Conservation (phyloP, 2,113 vertebrate species). For the Felis chaus region DNA sequence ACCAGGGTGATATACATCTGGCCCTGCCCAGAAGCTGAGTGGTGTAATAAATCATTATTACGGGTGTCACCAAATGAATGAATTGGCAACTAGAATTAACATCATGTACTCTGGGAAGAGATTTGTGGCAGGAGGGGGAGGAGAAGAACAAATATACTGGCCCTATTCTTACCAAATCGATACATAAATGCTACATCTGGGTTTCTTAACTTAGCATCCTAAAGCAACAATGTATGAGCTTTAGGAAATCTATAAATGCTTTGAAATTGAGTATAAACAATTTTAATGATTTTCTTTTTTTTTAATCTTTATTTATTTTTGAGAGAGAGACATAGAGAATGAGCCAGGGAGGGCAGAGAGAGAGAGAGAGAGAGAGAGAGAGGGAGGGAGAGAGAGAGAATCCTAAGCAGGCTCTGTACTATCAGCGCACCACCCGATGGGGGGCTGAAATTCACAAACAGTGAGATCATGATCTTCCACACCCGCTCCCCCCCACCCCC, state of each 20-base stretch:
- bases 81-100: background rate
- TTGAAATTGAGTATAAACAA: background rate
- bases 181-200: background rate
- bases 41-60: background rate
- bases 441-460: too few relatives aligned
- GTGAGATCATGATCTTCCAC: too few relatives aligned
- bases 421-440: too few relatives aligned
- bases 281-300: background rate
- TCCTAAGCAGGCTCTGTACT: too few relatives aligned
- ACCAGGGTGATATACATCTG: background rate
- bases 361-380: too few relatives aligned
- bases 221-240: background rate
- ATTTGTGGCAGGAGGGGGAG: accelerated
- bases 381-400: too few relatives aligned
- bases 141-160: background rate
- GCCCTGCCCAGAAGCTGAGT: background rate
- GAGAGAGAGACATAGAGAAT: too few relatives aligned
- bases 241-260: background rate
- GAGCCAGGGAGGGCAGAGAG: too few relatives aligned
- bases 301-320: too few relatives aligned
- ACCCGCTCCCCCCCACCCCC: too few relatives aligned
- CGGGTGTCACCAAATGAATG: background rate
- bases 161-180: background rate
- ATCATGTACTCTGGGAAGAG: background rate
- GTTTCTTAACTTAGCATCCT: background rate